Evolutionary conservation across 2,797 vertebrate genomes (phyloP), one percentile per base, ranked within the genome.

Genomic region (Pipistrellus pygmaeus): DNA sequence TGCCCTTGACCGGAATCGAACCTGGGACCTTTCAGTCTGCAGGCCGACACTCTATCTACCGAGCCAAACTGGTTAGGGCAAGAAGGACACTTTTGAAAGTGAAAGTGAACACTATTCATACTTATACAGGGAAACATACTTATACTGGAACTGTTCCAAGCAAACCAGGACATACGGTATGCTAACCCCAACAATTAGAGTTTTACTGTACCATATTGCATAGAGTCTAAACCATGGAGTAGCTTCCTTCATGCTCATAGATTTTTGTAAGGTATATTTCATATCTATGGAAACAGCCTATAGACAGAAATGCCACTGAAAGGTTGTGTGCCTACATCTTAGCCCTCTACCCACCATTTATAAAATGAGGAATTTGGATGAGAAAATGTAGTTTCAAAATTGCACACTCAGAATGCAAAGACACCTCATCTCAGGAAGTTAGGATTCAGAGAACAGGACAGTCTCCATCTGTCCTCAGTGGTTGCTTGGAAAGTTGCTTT

Each of bases 371-470:
- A 55, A 8, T 38, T 91, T 2, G 13, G 51, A 23, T 72, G 38
- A 84, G n/a, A 92, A 30, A 84, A 84, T 78, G 51, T 85, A 41
- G 41, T 83, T 86, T 17, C 75, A 57, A 87, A 93, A 88, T 30
- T 78, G 44, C 30, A n/a, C 46, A 11, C 48, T 86, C 12, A 38
- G 57, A 82, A 83, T 80, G 89, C 25, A 83, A 85, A 88, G 38
- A 62, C 8, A 55, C 13, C 66, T 60, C 27, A 15, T 84, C 15
- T 85, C 23, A 48, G n/a, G 27, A 75, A 89, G 51, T 30, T 25
- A 55, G 21, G 30, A 32, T 72, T 82, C 55, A 3, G 32, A 88
- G 23, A 23, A 57, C 20, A 85, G 8, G 23, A 77, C 8, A 53
- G 46, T 23, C 35, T 75, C 55, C 9, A 35, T n/a, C 13, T 7